Base-by-base conservation (phyloP, 1,140 invertebrate genomes). In the Panulirus ornatus region DNA sequence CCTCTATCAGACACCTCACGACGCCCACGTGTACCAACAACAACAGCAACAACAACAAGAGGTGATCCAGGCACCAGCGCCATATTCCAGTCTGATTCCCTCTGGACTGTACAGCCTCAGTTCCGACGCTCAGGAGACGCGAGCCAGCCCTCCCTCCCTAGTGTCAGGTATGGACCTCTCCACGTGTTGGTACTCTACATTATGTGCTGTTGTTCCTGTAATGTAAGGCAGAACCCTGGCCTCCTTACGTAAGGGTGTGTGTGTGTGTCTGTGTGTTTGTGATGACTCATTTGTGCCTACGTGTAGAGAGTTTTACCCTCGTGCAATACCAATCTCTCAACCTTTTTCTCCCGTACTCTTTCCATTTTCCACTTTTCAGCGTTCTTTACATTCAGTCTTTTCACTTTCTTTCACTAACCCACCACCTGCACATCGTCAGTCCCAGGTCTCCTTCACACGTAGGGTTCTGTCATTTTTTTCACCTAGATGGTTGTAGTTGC, bases 61-160 rank as follows among this genome's bases (percentile, higher is more conserved):
- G 14, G 42, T 54, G 16, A 36, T 73, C 0, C 83, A 85, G 42
- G 40, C 70, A 19, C 66, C 83, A 19, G 34, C 70, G 22, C 36
- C 83, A 34, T 85, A 85, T 30, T 36, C 66, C 16, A 42, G 83
- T 16, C 51, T 85, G 38, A 85, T 75, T 85, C 83, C 83, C 51
- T 85, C 83, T 14, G 66, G 83, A 27, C 70, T 85, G 38, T 85
- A 73, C 83, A 44, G 42, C 58, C 83, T 85, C 30, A 47, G 83
- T 30, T 30, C 58, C 30, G 58, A 30, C n/a, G 27, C 2, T 27
- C 58, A 66, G 1, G 58, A 66, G 3, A 5, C 58, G n/a, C 27
- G 58, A 66, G 58, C 22, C n/a, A 66, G 58, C 30, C 44, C 75
- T 14, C 1, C 75, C 34, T 63, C 79, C 22, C 38, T 36, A 51